A percentile compares a stretch with the other conserved stretches of the same genome.
These are phyloP conservation scores for Variabilichromis moorii DNA, from an alignment of 2,113 vertebrate genomes.

Conservation along the genomic window DNA sequence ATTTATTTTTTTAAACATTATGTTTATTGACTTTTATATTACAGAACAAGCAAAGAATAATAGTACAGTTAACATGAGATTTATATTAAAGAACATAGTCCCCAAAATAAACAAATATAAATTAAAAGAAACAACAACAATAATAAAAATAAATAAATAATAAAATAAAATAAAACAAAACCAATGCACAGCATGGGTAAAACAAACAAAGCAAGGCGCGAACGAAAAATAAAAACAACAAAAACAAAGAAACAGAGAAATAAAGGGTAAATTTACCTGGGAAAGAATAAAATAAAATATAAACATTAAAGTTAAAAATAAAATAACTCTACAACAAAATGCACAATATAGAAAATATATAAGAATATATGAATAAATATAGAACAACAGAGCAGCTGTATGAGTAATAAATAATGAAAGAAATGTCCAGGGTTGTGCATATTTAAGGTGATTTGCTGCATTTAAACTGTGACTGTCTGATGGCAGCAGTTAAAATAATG, in stretches of 20 bases:
- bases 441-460: background rate
- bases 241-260: background rate
- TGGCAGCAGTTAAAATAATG: background rate
- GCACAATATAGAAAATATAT: background rate
- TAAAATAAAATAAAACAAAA: no score
- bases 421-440: background rate
- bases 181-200: no score
- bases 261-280: background rate
- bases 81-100: no score
- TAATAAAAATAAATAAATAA: no score
- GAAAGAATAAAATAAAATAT: background rate
- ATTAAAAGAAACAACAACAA: no score
- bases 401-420: background rate
- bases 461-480: background rate
- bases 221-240: no score
- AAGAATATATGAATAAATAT: background rate
- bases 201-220: no score
- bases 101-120: no score
- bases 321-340: background rate
- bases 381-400: background rate
- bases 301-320: background rate
- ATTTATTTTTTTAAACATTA: no score
- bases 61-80: no score
- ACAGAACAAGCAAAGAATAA: no score
- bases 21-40: no score